phyloP scores from a whole-genome alignment of 2,888 invertebrate species.

The Xanthostigma xanthostigma region DNA sequence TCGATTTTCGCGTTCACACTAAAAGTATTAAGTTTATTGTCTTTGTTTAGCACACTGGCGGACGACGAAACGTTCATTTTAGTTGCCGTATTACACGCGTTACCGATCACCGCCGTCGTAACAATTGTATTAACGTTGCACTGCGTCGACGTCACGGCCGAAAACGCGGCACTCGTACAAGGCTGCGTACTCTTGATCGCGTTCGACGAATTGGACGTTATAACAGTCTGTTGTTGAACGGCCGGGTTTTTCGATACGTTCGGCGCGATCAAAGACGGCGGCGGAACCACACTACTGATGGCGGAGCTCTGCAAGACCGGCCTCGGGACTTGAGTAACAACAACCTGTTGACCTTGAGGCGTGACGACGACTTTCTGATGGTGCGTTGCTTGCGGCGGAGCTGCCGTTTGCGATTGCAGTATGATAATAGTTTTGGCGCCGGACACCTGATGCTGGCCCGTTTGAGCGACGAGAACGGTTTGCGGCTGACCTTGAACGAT shows the following conservation, averaged over 20 bases:
- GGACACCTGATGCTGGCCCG: slow-evolving; percentile 47
- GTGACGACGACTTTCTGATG: slow-evolving; percentile 43
- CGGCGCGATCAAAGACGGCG: slow-evolving; percentile 14
- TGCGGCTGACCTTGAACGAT: slow-evolving; percentile 43
- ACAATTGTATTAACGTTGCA: not conserved
- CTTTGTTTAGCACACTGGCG: not conserved
- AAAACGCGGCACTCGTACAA: not conserved
- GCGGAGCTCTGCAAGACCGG: slow-evolving; percentile 34
- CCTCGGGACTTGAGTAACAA: slow-evolving; percentile 43
- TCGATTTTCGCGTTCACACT: not conserved
- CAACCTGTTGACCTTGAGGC: slow-evolving; percentile 49
- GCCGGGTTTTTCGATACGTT: slow-evolving; percentile 24
- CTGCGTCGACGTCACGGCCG: not conserved
- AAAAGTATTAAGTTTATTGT: not conserved
- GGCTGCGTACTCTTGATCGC: not conserved
- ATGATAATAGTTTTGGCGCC: slow-evolving; percentile 56
- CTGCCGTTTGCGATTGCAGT: slow-evolving; percentile 39
- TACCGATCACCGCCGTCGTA: not conserved
- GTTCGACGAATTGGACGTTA: slow-evolving; percentile 7
- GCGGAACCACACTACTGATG: slow-evolving; percentile 29
- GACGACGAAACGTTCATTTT: not conserved
- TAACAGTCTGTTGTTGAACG: slow-evolving; percentile 12
- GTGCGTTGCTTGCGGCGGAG: slow-evolving; percentile 28
- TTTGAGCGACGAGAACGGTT: slow-evolving; percentile 50
- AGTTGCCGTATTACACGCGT: not conserved